Conservation (phyloP, 2,797 vertebrate genomes). For the Urosaurus nigricauda region DNA sequence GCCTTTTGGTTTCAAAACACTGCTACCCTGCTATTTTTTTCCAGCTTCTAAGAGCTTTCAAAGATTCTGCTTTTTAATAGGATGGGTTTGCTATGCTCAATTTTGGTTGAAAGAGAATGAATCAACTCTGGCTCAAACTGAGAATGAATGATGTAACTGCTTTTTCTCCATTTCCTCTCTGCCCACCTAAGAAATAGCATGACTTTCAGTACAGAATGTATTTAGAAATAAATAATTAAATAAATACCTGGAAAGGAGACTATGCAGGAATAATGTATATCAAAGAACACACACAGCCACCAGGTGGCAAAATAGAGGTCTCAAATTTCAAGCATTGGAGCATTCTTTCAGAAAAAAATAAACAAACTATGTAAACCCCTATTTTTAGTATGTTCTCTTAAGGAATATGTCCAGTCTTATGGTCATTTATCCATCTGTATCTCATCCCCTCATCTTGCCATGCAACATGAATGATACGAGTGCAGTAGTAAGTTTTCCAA, state of each 20-base stretch:
- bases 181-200: too few species aligned
- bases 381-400: conserved; percentile 18
- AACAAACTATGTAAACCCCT: too few species aligned
- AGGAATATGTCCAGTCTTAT: neutral
- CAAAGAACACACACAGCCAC: conserved; percentile 53
- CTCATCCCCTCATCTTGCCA: neutral
- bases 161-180: neutral
- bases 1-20: neutral
- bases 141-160: too few species aligned
- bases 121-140: neutral
- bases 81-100: too few species aligned
- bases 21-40: neutral
- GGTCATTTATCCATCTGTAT: neutral
- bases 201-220: neutral
- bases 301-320: conserved; percentile 78
- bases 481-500: neutral
- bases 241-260: neutral
- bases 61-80: neutral
- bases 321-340: neutral
- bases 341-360: neutral
- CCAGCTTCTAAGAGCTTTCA: neutral
- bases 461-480: neutral
- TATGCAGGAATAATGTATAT: accelerated
- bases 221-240: neutral
- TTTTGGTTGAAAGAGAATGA: neutral